Evolutionary conservation across 2,113 vertebrate genomes (phyloP).

Genomic region (Columbina picui): DNA sequence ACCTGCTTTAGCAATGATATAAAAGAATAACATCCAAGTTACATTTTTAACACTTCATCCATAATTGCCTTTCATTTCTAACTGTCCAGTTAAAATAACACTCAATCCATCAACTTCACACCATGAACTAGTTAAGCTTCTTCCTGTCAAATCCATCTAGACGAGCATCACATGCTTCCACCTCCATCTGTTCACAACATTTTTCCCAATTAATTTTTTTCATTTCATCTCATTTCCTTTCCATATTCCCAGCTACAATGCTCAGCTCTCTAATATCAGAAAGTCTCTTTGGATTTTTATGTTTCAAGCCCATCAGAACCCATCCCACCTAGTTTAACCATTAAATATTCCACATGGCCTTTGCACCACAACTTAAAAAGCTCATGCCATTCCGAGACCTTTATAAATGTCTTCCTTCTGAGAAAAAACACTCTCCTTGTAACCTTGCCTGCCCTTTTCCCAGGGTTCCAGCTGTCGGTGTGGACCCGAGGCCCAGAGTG

Average conservation of each 20-base stretch:
- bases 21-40: neutral
- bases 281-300: neutral
- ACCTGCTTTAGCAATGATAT: neutral
- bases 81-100: constrained; percentile 6
- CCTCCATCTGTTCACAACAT: neutral
- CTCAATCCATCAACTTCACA: neutral
- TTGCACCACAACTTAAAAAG: neutral
- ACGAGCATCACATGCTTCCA: neutral
- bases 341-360: rapidly evolving
- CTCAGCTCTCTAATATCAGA: neutral
- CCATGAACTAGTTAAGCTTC: neutral
- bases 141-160: neutral
- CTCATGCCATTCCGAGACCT: neutral
- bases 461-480: neutral
- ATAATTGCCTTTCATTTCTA: neutral
- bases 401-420: neutral
- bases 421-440: neutral
- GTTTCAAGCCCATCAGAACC: neutral
- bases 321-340: neutral
- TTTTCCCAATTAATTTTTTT: neutral
- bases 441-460: neutral
- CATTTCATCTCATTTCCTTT: neutral
- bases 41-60: neutral
- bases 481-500: neutral
- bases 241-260: neutral